Evolutionary conservation across 2,888 invertebrate species (phyloP).

Genomic region (Drosophila gaucha): DNA sequence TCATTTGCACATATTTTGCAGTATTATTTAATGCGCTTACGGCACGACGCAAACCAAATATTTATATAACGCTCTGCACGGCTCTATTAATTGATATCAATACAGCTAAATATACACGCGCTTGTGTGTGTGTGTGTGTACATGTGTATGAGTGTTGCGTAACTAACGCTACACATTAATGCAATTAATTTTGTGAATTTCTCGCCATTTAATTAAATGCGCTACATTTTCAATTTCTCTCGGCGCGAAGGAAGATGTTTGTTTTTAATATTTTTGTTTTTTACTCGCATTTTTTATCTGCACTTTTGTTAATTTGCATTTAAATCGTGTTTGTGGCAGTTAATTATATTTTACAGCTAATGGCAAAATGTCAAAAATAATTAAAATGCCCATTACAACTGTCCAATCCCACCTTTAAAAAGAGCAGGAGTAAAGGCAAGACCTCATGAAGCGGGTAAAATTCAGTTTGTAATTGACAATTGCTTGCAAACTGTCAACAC

Average conservation of each 20-base stretch:
- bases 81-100: constrained; percentile 69
- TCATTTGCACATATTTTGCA: constrained; percentile 20
- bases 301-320: constrained; percentile 68
- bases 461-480: constrained; percentile 58
- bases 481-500: constrained; percentile 70
- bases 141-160: background rate
- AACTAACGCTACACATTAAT: constrained; percentile 52
- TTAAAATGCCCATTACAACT: constrained; percentile 60
- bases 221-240: constrained; percentile 11
- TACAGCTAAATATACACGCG: constrained; percentile 12
- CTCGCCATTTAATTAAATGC: constrained; percentile 42
- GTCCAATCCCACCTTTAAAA: background rate
- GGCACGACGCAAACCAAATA: constrained; percentile 51
- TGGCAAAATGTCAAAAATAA: constrained; percentile 79
- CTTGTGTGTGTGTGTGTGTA: background rate
- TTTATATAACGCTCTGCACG: constrained; percentile 46
- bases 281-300: constrained; percentile 15
- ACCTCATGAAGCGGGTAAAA: background rate
- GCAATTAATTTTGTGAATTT: constrained; percentile 66
- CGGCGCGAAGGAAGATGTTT: constrained; percentile 3
- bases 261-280: constrained; percentile 1
- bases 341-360: constrained; percentile 77
- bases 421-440: background rate
- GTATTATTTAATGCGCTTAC: constrained; percentile 53
- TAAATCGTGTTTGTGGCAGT: constrained; percentile 72